A percentile compares a stretch with the other conserved stretches of the same genome.
phyloP scores from a whole-genome alignment of 2,888 invertebrate genomes.

The Conistra vaccinii region DNA sequence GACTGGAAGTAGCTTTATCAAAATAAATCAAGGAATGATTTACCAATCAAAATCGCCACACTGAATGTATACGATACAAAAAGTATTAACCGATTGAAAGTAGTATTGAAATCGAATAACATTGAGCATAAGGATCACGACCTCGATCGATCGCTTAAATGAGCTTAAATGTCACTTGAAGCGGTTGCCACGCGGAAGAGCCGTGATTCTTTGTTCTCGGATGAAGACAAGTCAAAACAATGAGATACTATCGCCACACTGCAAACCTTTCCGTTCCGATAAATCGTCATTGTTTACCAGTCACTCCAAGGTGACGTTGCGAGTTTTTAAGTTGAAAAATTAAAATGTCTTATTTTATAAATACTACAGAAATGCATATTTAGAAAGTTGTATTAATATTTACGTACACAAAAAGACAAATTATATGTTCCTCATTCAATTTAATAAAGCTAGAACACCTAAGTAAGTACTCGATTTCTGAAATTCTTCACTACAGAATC shows the following conservation, averaged over 20 bases:
- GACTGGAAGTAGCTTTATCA: not conserved
- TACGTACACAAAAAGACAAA: conserved; percentile 7
- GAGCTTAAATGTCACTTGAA: conserved; percentile 88
- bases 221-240: conserved; percentile 82
- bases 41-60: conserved; percentile 6
- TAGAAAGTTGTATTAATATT: conserved; percentile 20
- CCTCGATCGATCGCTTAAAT: conserved; percentile 88
- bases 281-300: conserved; percentile 74
- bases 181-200: conserved; percentile 86
- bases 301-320: conserved; percentile 61
- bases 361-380: conserved; percentile 11
- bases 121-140: conserved; percentile 79
- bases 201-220: conserved; percentile 82
- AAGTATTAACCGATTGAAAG: conserved; percentile 57
- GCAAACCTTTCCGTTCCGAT: conserved; percentile 75
- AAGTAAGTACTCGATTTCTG: conserved; percentile 11
- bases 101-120: conserved; percentile 67
- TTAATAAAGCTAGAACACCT: conserved; percentile 10
- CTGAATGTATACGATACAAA: conserved; percentile 14
- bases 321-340: conserved; percentile 59
- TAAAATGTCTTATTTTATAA: conserved; percentile 56
- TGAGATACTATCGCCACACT: conserved; percentile 80
- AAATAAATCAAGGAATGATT: conserved; percentile 14
- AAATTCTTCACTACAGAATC: not conserved
- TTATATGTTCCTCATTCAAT: conserved; percentile 4